These are phyloP conservation scores for Passer montanus DNA, from an alignment of 2,113 vertebrate genomes.

Conservation along the genomic window DNA sequence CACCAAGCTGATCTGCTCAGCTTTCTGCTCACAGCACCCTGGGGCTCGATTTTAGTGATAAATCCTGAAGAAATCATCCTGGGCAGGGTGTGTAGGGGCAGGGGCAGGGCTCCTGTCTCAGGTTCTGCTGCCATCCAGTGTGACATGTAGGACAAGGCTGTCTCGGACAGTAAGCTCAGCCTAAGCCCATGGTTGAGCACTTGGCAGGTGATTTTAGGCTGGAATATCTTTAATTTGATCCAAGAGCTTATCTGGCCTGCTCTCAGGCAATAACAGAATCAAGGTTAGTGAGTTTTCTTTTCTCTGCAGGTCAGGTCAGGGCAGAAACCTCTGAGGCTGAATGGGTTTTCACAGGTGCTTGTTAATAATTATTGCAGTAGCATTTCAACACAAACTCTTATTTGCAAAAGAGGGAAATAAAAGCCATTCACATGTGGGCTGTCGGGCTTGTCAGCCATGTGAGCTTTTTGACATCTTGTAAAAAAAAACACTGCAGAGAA, in stretches of 20 bases:
- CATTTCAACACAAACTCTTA: background rate
- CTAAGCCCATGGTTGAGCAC: background rate
- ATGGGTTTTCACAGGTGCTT: background rate
- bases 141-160: background rate
- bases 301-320: background rate
- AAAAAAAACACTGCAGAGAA: background rate
- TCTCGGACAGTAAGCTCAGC: background rate
- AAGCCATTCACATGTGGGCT: background rate
- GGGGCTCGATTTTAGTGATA: background rate
- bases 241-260: background rate
- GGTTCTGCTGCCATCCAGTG: background rate
- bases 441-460: background rate
- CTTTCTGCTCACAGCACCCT: background rate
- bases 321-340: background rate
- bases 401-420: background rate
- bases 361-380: background rate
- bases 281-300: background rate
- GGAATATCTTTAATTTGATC: background rate
- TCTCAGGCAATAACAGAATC: background rate
- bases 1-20: background rate
- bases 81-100: background rate
- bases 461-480: background rate
- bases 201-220: background rate
- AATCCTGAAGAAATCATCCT: background rate
- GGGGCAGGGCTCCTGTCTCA: background rate